A percentile compares a stretch with the other conserved stretches of the same genome.
Conservation (phyloP, 2,113 vertebrate species). For the Paraplagusia blochii region DNA sequence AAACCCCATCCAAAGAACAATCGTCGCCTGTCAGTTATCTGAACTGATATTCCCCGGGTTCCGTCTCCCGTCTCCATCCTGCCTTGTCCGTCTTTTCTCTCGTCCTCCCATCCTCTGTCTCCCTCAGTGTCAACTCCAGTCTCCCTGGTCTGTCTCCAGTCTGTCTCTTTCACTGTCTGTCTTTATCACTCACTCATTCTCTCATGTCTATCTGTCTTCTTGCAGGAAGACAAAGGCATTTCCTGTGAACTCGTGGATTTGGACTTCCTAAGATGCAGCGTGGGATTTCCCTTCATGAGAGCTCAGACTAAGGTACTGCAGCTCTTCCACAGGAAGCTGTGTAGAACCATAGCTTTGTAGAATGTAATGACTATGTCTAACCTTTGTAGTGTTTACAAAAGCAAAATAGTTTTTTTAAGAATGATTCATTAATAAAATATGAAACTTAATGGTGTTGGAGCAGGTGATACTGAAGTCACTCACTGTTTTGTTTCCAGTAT, state of each 20-base stretch:
- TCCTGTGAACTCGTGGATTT: conserved; percentile 90
- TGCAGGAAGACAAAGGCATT: conserved; percentile 94
- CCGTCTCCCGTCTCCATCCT: conserved; percentile 3
- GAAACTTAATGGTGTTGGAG: background rate
- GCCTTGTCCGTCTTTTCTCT: conserved; percentile 11
- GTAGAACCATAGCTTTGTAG: too few species aligned
- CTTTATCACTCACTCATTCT: conserved; percentile 33
- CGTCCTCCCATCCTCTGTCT: conserved; percentile 3
- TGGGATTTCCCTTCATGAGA: conserved; percentile 99
- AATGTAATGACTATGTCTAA: too few species aligned
- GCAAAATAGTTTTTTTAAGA: too few species aligned
- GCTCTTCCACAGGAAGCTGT: background rate
- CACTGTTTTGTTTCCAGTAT: conserved; percentile 71
- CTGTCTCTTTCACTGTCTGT: conserved; percentile 57
- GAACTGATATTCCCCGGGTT: conserved; percentile 19
- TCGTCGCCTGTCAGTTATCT: conserved; percentile 13
- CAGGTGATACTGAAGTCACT: background rate
- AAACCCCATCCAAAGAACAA: background rate
- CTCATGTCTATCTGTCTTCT: conserved; percentile 58
- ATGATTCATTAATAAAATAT: too few species aligned
- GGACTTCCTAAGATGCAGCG: conserved; percentile 94
- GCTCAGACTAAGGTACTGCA: conserved; percentile 87
- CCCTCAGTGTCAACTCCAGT: conserved; percentile 27
- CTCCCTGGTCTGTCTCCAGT: conserved; percentile 52
- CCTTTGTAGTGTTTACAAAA: too few species aligned